Evolutionary conservation across 2,888 invertebrate species (phyloP), one percentile per base, ranked within the genome.

Genomic region (Hyles lineata): DNA sequence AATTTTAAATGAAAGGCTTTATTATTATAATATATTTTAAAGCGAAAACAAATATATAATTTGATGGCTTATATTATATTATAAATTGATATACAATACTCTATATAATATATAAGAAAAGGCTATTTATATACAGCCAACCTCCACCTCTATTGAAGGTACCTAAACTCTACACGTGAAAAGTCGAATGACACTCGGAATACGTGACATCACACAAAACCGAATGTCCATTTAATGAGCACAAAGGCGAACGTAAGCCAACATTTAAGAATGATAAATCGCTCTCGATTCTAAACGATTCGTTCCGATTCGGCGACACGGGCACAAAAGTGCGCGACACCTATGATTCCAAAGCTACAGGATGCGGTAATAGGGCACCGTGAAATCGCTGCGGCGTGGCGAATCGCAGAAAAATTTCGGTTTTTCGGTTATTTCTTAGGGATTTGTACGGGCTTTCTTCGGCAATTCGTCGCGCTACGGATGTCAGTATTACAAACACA

Each of bases 371-470:
- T 90, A 91, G 90, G 89, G 88, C 78, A 87, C 90, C 93, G 91
- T 93, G 93, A 93, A 94, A 94, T 94, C 92, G 87, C 79, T 79
- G 79, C 78, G 79, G 86, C 89, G 94, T 88, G 87, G 85, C 95
- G 92, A 95, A 95, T 95, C 87, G 93, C 94, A 91, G 94, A 93
- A 95, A 94, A 93, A 94, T 95, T 92, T 92, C 92, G 95, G 95
- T 95, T 95, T 94, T 92, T 94, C 95, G 95, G 94, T 95, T 93
- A 92, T 94, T 95, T 95, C 95, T 95, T 93, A 91, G 84, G 89
- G 92, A 95, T 95, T 95, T 94, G 91, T 91, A 95, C 93, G 94
- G 94, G 88, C 92, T 95, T 95, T 95, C 95, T 95, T 92, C 94
- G 88, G 77, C 81, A 85, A 95, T 95, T 95, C 86, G 94, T 84